phyloP scores from a whole-genome alignment of 2,113 vertebrate genomes.

The Psammodynastes pulverulentus region DNA sequence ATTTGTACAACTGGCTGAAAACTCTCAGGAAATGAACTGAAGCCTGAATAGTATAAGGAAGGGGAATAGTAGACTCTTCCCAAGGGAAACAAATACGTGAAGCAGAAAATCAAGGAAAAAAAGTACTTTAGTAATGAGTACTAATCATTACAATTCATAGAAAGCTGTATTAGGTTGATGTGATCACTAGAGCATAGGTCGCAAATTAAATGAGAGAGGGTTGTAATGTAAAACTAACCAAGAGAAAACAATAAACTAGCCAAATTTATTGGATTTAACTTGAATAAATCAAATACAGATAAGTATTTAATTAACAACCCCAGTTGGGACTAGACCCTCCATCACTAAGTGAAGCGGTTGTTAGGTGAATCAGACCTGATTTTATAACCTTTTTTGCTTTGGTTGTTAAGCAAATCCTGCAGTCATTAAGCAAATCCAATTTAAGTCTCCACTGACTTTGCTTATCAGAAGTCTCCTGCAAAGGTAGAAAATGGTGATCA shows the following conservation, averaged over 20 bases:
- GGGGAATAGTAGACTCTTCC: slow-evolving; percentile 1
- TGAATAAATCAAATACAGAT: background rate
- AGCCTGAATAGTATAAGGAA: background rate
- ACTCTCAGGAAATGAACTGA: slow-evolving; percentile 39
- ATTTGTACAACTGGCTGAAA: slow-evolving; percentile 26
- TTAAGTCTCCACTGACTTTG: too few species aligned
- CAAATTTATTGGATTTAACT: background rate
- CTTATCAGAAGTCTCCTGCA: too few species aligned
- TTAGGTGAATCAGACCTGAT: too few species aligned
- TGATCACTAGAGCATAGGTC: background rate
- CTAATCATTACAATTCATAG: slow-evolving; percentile 13
- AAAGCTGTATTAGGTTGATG: background rate
- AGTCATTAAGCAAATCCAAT: too few species aligned
- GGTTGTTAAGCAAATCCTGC: too few species aligned
- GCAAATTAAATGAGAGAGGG: background rate
- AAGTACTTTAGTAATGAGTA: background rate
- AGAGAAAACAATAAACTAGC: background rate
- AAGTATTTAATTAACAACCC: too few species aligned
- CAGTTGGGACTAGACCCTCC: too few species aligned
- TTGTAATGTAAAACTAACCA: background rate
- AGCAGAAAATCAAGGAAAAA: slow-evolving; percentile 15
- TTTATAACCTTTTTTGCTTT: too few species aligned
- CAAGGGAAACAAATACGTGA: background rate
- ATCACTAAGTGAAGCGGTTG: too few species aligned
- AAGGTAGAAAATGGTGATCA: too few species aligned